phyloP scores from a whole-genome alignment of 2,888 invertebrate species.

The Zhuqinia jingwanae region DNA sequence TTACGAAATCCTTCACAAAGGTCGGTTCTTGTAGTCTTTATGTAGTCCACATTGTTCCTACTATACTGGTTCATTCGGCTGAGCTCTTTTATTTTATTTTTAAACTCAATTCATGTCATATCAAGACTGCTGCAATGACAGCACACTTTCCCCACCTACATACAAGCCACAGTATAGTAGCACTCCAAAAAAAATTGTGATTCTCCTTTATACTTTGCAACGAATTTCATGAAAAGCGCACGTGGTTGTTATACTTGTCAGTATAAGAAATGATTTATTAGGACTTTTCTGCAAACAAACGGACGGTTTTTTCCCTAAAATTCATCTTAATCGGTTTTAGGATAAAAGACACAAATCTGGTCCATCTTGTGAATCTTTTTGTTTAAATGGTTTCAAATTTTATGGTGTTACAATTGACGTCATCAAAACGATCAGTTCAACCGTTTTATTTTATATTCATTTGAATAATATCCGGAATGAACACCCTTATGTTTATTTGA shows the following conservation, averaged over 20 bases:
- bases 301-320: not conserved
- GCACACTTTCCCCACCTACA: not conserved
- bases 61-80: not conserved
- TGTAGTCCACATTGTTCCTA: no score
- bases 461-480: not conserved
- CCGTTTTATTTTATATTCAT: not conserved
- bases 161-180: not conserved
- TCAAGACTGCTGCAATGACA: not conserved
- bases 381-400: not conserved
- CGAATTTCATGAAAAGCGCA: not conserved
- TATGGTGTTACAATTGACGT: constrained; percentile 2
- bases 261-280: constrained; percentile 45
- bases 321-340: not conserved
- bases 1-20: not conserved
- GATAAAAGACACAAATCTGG: not conserved
- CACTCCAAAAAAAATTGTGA: not conserved
- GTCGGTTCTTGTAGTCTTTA: not conserved
- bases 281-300: constrained; percentile 25
- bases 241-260: constrained; percentile 34
- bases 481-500: no score
- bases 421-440: not conserved
- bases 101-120: constrained; percentile 25
- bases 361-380: not conserved
- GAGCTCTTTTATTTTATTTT: not conserved
- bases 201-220: not conserved